A percentile compares a stretch with the other conserved stretches of the same genome.
Evolutionary conservation across 2,888 invertebrate genomes (phyloP).

Genomic region (Sarcophaga subvicina): DNA sequence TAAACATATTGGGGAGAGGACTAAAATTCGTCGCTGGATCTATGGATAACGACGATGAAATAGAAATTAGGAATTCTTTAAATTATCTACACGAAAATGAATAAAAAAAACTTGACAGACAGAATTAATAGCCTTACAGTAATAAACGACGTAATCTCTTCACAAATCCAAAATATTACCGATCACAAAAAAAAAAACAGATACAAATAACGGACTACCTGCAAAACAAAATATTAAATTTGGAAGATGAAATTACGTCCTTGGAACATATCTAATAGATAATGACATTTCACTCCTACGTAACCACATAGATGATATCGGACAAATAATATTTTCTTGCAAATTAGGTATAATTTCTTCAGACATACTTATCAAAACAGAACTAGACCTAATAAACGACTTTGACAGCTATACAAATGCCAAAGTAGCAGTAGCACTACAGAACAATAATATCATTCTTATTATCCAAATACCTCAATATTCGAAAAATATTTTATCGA

Average conservation of each 20-base stretch:
- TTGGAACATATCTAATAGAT: slow-evolving; percentile 60
- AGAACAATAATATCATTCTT: slow-evolving; percentile 54
- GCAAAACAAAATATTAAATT: slow-evolving; percentile 50
- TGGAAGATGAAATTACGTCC: slow-evolving; percentile 66
- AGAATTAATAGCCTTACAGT: slow-evolving; percentile 49
- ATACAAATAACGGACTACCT: too few relatives aligned
- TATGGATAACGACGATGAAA: slow-evolving; percentile 40
- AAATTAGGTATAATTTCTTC: slow-evolving; percentile 66
- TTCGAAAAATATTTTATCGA: slow-evolving; percentile 45
- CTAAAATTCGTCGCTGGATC: slow-evolving; percentile 58
- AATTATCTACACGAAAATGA: slow-evolving; percentile 46
- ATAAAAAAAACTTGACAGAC: slow-evolving; percentile 44
- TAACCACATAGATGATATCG: slow-evolving; percentile 54
- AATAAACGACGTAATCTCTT: slow-evolving; percentile 47
- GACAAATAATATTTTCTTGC: slow-evolving; percentile 65
- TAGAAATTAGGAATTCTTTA: slow-evolving; percentile 53
- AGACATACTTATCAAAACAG: slow-evolving; percentile 60
- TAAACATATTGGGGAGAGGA: slow-evolving; percentile 61
- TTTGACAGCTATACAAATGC: slow-evolving; percentile 61
- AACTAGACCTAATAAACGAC: slow-evolving; percentile 61
- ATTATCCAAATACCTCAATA: slow-evolving; percentile 47
- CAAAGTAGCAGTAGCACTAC: slow-evolving; percentile 55
- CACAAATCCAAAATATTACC: slow-evolving; percentile 67
- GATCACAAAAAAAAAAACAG: background rate
- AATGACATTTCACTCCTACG: slow-evolving; percentile 60